These are phyloP conservation scores for Heliconius himera DNA, from an alignment of 1,140 invertebrate genomes.

Conservation along the genomic window DNA sequence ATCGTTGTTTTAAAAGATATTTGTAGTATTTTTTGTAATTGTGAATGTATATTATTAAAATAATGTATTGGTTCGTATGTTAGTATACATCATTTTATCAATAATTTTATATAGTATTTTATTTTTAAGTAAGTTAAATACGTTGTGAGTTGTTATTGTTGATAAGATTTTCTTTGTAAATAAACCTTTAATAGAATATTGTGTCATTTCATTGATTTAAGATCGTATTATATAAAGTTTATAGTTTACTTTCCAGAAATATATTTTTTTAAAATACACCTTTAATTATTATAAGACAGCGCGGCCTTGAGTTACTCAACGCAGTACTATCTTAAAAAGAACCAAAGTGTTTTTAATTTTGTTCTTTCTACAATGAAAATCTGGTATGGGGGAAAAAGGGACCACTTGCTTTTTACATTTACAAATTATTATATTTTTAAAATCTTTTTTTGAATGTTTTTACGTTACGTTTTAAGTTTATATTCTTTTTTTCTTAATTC, in stretches of 20 bases:
- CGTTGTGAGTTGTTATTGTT: slow-evolving; percentile 12
- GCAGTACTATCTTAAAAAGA: too few species aligned
- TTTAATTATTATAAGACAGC: too few species aligned
- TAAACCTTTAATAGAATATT: slow-evolving; percentile 6
- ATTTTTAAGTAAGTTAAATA: background rate
- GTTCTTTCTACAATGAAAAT: too few species aligned
- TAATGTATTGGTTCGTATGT: background rate
- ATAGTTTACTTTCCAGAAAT: background rate
- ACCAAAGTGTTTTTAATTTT: too few species aligned
- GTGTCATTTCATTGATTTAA: background rate
- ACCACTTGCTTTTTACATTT: too few species aligned
- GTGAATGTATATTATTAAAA: background rate
- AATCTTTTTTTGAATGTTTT: too few species aligned
- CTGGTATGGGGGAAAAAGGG: too few species aligned
- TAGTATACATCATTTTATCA: slow-evolving; percentile 53
- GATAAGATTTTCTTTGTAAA: slow-evolving; percentile 28
- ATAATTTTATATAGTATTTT: background rate
- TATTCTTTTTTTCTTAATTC: too few species aligned
- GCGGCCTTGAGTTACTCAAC: too few species aligned
- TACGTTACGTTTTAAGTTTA: too few species aligned
- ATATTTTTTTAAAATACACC: background rate
- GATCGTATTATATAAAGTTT: background rate
- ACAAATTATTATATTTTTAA: too few species aligned
- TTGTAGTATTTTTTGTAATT: background rate
- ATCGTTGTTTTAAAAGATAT: background rate